Conservation (phyloP, 2,797 vertebrate genomes). For the Muscicapa comitata region DNA sequence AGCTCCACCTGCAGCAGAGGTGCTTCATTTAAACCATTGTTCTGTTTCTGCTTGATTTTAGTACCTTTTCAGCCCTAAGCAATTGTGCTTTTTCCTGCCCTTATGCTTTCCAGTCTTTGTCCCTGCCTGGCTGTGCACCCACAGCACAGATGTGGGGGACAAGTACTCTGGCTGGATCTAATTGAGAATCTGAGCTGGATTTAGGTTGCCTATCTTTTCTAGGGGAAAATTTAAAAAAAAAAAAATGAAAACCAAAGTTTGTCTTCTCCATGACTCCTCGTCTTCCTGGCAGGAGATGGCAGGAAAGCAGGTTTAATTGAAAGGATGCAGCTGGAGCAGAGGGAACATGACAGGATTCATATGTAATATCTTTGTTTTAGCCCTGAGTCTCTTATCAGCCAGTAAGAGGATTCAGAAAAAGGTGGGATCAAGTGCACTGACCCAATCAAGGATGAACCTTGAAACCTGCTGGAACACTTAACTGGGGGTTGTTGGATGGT, state of each 20-base stretch:
- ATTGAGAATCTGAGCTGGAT: not conserved
- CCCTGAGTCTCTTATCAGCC: not conserved
- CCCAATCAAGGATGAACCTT: not conserved
- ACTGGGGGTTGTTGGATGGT: not conserved
- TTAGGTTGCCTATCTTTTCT: not conserved
- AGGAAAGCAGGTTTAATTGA: not conserved
- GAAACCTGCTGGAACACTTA: not conserved
- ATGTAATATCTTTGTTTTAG: not conserved
- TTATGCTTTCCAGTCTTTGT: not conserved
- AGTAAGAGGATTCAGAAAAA: not conserved
- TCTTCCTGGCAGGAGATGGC: not conserved
- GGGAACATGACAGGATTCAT: not conserved
- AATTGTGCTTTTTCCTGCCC: not conserved
- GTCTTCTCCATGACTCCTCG: not conserved
- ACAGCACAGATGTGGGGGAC: not conserved
- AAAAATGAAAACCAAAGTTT: not conserved
- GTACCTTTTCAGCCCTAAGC: not conserved
- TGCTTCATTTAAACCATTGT: not conserved
- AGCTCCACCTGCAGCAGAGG: not conserved
- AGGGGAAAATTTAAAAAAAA: not conserved
- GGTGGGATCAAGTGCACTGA: not conserved
- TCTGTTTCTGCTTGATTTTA: not conserved
- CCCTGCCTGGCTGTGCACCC: not conserved
- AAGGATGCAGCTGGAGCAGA: not conserved
- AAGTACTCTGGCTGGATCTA: not conserved